phyloP scores from a whole-genome alignment of 2,113 vertebrate species.

The Nannospalax galili region DNA sequence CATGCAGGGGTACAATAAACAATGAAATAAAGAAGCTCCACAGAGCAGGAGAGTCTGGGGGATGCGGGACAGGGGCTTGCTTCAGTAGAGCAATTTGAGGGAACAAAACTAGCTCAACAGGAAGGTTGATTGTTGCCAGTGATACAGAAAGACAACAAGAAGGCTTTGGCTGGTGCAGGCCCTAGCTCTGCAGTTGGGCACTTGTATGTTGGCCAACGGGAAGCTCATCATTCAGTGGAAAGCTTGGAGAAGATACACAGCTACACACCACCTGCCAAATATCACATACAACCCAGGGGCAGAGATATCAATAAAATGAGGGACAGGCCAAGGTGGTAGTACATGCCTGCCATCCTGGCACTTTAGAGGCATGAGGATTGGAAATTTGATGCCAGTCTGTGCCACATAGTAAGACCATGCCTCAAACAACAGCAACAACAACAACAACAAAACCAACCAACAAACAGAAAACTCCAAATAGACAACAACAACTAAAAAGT shows the following conservation, averaged over 20 bases:
- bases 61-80: background rate
- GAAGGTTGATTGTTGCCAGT: background rate
- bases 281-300: background rate
- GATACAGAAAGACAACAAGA: background rate
- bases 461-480: background rate
- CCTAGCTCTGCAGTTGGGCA: background rate
- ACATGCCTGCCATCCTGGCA: background rate
- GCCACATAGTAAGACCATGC: background rate
- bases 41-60: background rate
- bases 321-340: background rate
- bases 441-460: background rate
- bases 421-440: accelerated
- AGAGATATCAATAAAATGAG: background rate
- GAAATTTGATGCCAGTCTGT: background rate
- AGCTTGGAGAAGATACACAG: background rate
- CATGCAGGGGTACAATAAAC: background rate
- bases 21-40: background rate
- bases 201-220: background rate
- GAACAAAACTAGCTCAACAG: background rate
- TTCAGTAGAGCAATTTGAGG: background rate
- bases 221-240: background rate
- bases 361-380: background rate
- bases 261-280: background rate
- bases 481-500: background rate
- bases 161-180: background rate